A percentile compares a stretch with the other conserved stretches of the same genome.
Conservation (phyloP, 2,113 vertebrate genomes). For the Zosterops lateralis region DNA sequence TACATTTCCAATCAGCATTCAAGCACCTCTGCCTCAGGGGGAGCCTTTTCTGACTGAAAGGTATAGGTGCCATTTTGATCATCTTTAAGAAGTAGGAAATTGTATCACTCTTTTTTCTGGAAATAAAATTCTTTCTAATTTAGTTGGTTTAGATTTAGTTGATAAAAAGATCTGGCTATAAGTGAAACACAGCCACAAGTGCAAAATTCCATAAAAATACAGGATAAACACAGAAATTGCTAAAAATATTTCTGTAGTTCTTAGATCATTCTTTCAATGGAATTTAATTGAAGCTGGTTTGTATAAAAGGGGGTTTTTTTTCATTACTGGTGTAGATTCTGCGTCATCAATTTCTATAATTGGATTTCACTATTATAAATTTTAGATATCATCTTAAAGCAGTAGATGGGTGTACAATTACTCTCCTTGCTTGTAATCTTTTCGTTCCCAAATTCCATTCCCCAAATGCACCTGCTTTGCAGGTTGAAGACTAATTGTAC, state of each 20-base stretch:
- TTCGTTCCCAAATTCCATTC: background rate
- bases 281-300: background rate
- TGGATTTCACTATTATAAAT: background rate
- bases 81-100: background rate
- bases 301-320: background rate
- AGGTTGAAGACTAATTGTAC: background rate
- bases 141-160: background rate
- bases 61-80: background rate
- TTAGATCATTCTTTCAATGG: background rate
- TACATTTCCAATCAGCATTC: background rate
- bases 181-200: background rate
- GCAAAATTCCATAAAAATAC: background rate
- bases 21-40: background rate
- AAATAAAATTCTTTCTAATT: background rate
- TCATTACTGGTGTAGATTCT: background rate
- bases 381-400: background rate
- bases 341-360: background rate
- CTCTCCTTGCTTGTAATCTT: background rate
- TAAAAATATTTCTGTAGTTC: background rate
- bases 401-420: background rate
- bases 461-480: background rate
- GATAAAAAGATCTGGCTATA: background rate
- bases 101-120: background rate
- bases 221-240: background rate
- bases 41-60: background rate